Evolutionary conservation across 2,888 invertebrate species (phyloP), one percentile per base, ranked within the genome.

Genomic region (Caenorhabditis drosophilae): DNA sequence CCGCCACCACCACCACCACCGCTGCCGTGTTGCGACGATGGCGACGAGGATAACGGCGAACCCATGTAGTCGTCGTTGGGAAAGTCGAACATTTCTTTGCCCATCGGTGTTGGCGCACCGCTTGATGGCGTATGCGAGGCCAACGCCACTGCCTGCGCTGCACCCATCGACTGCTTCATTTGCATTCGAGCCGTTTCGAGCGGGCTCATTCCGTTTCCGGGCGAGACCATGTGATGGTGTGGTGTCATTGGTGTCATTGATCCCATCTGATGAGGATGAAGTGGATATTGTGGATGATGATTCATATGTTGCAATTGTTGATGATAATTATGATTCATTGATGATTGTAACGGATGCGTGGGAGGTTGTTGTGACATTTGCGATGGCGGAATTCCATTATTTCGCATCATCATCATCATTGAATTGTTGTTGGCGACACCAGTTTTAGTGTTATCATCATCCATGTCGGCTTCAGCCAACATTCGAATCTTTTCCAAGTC

Each of bases 161-260:
- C 70, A 12, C 66, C 56, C 27, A 71, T 61, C 20, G 61, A 61
- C 46, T 71, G 71, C 45, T 59, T 59, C 67, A 69, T 69, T 3
- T 62, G 60, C 4, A 67, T 47, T 11, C 72, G 40, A 6, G 72
- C 72, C 11, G 54, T 53, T 45, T 72, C 72, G 4, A 72, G 51
- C 18, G 34, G 42, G 42, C 67, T 67, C 47, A 68, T 49, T 42
- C n/a, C n/a, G n/a, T n/a, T n/a, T n/a, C n/a, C n/a, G 47, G 61
- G 12, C 23, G 20, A 40, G 20, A 12, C 53, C 51, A n/a, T n/a
- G n/a, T n/a, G n/a, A n/a, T n/a, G n/a, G n/a, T n/a, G n/a, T n/a
- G n/a, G n/a, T n/a, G n/a, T n/a, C n/a, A n/a, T n/a, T n/a, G n/a
- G n/a, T n/a, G n/a, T n/a, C n/a, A n/a, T n/a, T n/a, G n/a, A n/a